A percentile compares a stretch with the other conserved stretches of the same genome.
These are phyloP conservation scores for Rhynchopsitta pachyrhyncha DNA, from an alignment of 2,113 vertebrate species.

Conservation along the genomic window DNA sequence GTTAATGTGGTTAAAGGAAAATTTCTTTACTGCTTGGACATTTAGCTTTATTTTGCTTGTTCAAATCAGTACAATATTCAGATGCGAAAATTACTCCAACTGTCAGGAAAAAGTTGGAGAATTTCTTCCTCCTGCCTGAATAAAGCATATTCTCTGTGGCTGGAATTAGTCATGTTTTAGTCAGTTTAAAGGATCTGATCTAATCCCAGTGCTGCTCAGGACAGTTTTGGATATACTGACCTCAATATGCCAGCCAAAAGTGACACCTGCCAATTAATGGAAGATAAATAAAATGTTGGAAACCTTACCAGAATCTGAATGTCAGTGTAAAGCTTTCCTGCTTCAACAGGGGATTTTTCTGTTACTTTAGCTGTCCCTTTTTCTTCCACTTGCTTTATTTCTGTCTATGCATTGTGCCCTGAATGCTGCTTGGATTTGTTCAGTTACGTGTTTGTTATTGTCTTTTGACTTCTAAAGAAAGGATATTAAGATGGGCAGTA, in stretches of 20 bases:
- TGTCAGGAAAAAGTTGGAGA: not conserved
- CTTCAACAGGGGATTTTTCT: not conserved
- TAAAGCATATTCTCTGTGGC: not conserved
- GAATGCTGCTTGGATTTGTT: not conserved
- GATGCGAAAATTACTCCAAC: not conserved
- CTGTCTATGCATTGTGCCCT: not conserved
- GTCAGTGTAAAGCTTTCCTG: not conserved
- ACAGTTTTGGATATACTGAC: not conserved
- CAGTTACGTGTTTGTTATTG: not conserved
- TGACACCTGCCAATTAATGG: not conserved
- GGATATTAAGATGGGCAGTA: not conserved
- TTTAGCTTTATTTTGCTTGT: not conserved
- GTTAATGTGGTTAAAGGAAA: not conserved
- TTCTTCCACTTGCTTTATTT: not conserved
- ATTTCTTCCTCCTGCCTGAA: not conserved
- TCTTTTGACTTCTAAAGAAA: slow-evolving; percentile 14
- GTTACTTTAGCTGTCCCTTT: not conserved
- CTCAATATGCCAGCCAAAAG: not conserved
- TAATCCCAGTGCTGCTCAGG: not conserved
- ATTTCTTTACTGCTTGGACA: not conserved
- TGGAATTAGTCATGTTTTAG: not conserved
- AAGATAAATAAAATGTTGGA: not conserved
- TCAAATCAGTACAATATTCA: not conserved
- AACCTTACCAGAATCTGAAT: not conserved
- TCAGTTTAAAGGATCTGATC: not conserved